Percentiles rank a stretch among this genome's conserved stretches.
Evolutionary conservation across 2,113 vertebrate genomes (phyloP).

Genomic region (Callionymus lyra): DNA sequence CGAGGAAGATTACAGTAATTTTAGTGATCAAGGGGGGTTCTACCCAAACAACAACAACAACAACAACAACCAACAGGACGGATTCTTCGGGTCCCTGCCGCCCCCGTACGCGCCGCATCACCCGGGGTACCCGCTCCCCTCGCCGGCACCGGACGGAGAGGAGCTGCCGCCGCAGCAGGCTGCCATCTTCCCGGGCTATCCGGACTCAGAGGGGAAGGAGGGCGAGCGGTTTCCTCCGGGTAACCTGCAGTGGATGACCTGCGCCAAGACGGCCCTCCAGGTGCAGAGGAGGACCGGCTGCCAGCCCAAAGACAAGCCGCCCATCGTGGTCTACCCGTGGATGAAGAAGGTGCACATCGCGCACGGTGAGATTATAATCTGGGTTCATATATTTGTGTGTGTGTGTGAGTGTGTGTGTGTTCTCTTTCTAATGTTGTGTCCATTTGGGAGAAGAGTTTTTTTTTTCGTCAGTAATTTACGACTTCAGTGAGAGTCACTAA

Average conservation of each 20-base stretch:
- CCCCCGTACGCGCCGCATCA: slow-evolving; percentile 55
- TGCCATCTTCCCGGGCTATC: slow-evolving; percentile 31
- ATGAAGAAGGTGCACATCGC: slow-evolving; percentile 65
- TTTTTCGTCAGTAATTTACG: slow-evolving; percentile 59
- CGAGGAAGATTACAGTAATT: slow-evolving; percentile 67
- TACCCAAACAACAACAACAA: slow-evolving; percentile 15
- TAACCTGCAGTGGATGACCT: slow-evolving; percentile 57
- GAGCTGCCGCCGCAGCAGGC: slow-evolving; percentile 28
- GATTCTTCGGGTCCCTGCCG: slow-evolving; percentile 49
- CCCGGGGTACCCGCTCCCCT: slow-evolving; percentile 39
- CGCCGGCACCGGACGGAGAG: slow-evolving; percentile 52
- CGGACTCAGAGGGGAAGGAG: slow-evolving; percentile 9
- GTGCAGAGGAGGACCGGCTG: slow-evolving; percentile 52
- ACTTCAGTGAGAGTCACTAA: slow-evolving; percentile 37
- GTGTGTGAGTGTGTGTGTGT: background rate
- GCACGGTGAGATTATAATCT: slow-evolving; percentile 35
- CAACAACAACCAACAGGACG: slow-evolving; percentile 49
- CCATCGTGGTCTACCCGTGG: slow-evolving; percentile 60
- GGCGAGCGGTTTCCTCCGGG: slow-evolving; percentile 25
- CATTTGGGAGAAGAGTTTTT: slow-evolving; percentile 43
- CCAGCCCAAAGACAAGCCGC: slow-evolving; percentile 51
- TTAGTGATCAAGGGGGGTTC: slow-evolving; percentile 60
- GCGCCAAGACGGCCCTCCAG: slow-evolving; percentile 42
- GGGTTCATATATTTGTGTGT: background rate
- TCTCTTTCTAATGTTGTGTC: slow-evolving; percentile 21